phyloP scores from a whole-genome alignment of 35 echinoderm and acorn worm genomes.

The Nesometra sesokonis region DNA sequence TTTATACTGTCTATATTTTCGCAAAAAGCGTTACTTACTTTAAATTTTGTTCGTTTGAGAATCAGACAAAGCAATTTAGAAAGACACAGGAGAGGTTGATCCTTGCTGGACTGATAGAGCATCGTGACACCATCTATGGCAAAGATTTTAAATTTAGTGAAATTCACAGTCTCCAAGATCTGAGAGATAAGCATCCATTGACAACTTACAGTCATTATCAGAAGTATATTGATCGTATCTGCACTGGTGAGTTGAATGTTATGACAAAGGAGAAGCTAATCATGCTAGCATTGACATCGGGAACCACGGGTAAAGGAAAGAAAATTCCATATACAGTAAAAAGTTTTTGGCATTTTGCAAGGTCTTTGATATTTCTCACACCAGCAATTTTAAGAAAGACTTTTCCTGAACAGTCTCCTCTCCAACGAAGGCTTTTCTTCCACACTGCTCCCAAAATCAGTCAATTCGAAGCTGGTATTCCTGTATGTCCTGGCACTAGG shows the following conservation, averaged over 20 bases:
- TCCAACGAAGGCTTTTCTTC: neutral
- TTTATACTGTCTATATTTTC: too few species aligned
- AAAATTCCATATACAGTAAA: conserved; percentile 12
- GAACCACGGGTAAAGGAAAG: conserved; percentile 41
- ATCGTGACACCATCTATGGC: conserved; percentile 33
- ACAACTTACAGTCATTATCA: conserved; percentile 44
- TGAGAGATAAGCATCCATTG: conserved; percentile 32
- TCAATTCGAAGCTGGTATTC: neutral
- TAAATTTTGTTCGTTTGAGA: neutral
- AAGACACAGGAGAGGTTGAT: neutral
- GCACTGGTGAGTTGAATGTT: conserved; percentile 42
- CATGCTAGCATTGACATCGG: conserved; percentile 34
- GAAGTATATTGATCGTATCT: conserved; percentile 44
- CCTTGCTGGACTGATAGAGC: neutral
- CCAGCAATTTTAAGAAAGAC: neutral
- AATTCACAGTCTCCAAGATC: conserved; percentile 23
- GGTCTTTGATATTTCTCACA: neutral
- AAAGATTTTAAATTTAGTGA: conserved; percentile 23
- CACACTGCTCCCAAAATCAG: neutral
- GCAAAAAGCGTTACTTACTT: neutral
- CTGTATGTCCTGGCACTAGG: neutral
- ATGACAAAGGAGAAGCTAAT: conserved; percentile 23
- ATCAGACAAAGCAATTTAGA: neutral
- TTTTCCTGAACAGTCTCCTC: neutral
- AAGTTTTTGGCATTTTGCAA: neutral